These are phyloP conservation scores for Spatula versicolor DNA, from an alignment of 2,797 vertebrate genomes.

Conservation along the genomic window DNA sequence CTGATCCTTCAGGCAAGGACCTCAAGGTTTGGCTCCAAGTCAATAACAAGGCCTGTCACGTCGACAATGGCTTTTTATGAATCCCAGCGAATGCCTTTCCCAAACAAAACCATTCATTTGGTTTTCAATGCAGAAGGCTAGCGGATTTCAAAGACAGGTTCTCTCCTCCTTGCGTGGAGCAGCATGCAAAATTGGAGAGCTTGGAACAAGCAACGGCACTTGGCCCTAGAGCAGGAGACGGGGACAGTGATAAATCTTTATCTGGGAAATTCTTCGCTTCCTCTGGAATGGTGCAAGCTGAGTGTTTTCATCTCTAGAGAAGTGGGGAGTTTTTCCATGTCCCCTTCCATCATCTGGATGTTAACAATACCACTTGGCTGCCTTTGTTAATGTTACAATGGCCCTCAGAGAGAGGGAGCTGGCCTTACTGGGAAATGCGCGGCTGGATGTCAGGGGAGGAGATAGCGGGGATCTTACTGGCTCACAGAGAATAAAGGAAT, in stretches of 20 bases:
- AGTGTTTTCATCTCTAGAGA: slow-evolving; percentile 16
- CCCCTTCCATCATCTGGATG: neutral
- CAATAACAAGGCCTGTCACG: slow-evolving; percentile 58
- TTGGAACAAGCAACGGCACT: neutral
- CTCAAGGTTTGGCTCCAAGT: slow-evolving; percentile 65
- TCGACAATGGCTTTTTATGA: slow-evolving; percentile 19
- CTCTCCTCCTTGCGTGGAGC: neutral
- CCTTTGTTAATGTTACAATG: slow-evolving; percentile 35
- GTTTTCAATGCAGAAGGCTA: slow-evolving; percentile 19
- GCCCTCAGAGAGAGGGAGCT: neutral
- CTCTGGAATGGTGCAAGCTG: neutral
- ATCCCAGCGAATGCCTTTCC: neutral
- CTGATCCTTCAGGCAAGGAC: slow-evolving; percentile 63
- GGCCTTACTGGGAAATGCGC: neutral
- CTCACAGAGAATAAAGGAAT: neutral
- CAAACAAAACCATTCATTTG: neutral
- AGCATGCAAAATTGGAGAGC: neutral
- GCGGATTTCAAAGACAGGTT: neutral
- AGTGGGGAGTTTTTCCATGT: neutral
- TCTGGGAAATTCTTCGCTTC: neutral
- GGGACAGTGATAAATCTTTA: neutral
- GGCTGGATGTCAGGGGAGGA: slow-evolving; percentile 14
- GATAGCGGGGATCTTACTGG: neutral
- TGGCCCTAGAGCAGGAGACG: neutral
- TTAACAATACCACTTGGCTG: slow-evolving; percentile 18